Evolutionary conservation across 2,113 vertebrate genomes (phyloP).

Genomic region (Pleuronectes platessa): DNA sequence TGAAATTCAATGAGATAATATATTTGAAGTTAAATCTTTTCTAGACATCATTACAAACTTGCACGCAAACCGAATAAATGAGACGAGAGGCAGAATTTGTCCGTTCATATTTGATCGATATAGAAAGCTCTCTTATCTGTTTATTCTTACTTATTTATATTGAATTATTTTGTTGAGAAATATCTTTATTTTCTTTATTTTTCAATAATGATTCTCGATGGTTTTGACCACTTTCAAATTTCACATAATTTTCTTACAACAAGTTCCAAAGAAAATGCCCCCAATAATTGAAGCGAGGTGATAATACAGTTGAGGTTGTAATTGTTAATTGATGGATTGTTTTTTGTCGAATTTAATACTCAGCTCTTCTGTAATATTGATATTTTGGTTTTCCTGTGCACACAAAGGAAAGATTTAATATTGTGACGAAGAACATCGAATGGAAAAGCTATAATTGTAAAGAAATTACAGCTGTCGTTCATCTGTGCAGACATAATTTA

Average conservation of each 20-base stretch:
- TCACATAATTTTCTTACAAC: neutral
- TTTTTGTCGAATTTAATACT: slow-evolving; percentile 1
- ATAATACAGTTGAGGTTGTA: neutral
- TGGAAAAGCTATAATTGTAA: slow-evolving; percentile 39
- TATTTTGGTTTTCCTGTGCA: neutral
- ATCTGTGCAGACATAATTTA: slow-evolving; percentile 38
- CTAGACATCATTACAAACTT: too few species aligned
- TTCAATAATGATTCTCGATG: neutral
- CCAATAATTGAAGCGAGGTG: neutral
- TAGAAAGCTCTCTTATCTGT: neutral
- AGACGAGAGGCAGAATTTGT: too few species aligned
- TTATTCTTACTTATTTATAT: neutral
- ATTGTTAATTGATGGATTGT: neutral
- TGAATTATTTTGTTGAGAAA: neutral
- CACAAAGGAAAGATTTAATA: slow-evolving; percentile 14
- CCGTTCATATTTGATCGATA: too few species aligned
- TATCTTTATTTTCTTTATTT: neutral
- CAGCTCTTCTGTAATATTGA: slow-evolving; percentile 6
- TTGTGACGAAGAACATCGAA: slow-evolving; percentile 15
- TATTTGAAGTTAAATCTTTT: too few species aligned
- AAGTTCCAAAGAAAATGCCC: neutral
- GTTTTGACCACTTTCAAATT: neutral
- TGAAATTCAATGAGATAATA: neutral
- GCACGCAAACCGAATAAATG: too few species aligned
- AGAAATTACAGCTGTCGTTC: slow-evolving; percentile 46